Evolutionary conservation across 2,113 vertebrate genomes (phyloP).

Genomic region (Orthonyx spaldingii): DNA sequence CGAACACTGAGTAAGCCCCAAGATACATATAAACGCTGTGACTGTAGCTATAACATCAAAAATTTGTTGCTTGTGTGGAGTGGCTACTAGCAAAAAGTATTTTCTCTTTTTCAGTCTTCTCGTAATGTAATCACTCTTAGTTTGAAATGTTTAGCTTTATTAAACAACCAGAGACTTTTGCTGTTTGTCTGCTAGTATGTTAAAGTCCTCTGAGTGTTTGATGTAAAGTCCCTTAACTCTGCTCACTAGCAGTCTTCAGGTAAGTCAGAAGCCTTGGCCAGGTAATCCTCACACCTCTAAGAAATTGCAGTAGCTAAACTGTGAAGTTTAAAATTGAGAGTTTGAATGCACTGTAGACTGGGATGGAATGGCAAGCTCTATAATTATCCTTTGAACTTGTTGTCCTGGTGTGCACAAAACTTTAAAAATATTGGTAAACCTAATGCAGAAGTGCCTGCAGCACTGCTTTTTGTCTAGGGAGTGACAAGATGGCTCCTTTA

Average conservation of each 20-base stretch:
- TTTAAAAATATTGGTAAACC: background rate
- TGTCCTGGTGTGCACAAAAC: background rate
- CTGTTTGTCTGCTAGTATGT: background rate
- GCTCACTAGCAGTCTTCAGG: background rate
- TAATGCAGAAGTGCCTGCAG: background rate
- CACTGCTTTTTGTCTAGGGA: background rate
- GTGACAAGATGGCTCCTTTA: background rate
- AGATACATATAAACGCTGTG: background rate
- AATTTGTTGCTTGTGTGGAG: background rate
- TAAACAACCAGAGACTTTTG: background rate
- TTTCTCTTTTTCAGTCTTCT: background rate
- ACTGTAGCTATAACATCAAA: background rate
- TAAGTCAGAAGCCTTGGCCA: background rate
- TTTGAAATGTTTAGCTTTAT: background rate
- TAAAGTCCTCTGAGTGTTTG: background rate
- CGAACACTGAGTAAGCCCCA: background rate
- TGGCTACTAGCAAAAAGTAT: background rate
- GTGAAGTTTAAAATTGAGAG: background rate
- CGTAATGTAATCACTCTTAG: background rate
- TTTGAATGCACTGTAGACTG: background rate
- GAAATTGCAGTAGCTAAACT: background rate
- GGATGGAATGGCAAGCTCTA: background rate
- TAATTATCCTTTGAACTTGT: background rate
- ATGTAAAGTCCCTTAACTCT: background rate
- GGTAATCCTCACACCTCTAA: background rate